Evolutionary conservation across 2,888 invertebrate species (phyloP).

Genomic region (Pteria penguin): DNA sequence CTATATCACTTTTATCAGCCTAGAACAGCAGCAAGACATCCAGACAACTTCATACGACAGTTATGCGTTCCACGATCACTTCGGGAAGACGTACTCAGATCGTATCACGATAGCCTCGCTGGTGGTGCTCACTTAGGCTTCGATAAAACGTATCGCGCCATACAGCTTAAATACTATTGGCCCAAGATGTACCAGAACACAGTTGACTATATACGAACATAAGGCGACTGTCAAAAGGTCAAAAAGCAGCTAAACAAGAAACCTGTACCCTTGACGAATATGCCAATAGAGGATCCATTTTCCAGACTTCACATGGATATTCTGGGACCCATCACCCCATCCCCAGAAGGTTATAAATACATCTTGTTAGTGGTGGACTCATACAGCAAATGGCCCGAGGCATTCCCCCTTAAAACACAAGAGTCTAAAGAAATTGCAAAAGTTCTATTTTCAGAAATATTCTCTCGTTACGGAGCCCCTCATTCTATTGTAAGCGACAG

Average conservation of each 20-base stretch:
- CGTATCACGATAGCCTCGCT: constrained; percentile 36
- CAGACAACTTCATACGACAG: neutral
- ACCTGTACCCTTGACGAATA: constrained; percentile 22
- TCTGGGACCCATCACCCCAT: constrained; percentile 25
- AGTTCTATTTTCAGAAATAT: constrained; percentile 46
- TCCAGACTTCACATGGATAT: constrained; percentile 50
- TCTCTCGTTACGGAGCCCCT: constrained; percentile 51
- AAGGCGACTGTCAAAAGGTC: constrained; percentile 25
- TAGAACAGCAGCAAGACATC: neutral
- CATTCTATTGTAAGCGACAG: constrained; percentile 38
- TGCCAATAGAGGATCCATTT: constrained; percentile 31
- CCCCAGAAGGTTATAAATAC: constrained; percentile 38
- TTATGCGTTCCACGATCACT: constrained; percentile 9
- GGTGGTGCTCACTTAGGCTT: constrained; percentile 29
- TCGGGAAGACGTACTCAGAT: constrained; percentile 17
- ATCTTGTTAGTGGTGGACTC: constrained; percentile 40
- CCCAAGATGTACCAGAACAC: too few relatives aligned
- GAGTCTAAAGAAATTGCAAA: constrained; percentile 42
- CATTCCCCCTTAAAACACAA: constrained; percentile 41
- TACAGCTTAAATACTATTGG: constrained; percentile 44
- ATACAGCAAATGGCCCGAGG: constrained; percentile 33
- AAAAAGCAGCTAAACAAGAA: constrained; percentile 12
- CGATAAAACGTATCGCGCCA: constrained; percentile 21
- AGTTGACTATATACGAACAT: constrained; percentile 20
- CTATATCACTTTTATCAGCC: constrained; percentile 2